Evolutionary conservation across 53 echinoderm and acorn worm genomes (phyloP).

Genomic region (Arbacia lixula): DNA sequence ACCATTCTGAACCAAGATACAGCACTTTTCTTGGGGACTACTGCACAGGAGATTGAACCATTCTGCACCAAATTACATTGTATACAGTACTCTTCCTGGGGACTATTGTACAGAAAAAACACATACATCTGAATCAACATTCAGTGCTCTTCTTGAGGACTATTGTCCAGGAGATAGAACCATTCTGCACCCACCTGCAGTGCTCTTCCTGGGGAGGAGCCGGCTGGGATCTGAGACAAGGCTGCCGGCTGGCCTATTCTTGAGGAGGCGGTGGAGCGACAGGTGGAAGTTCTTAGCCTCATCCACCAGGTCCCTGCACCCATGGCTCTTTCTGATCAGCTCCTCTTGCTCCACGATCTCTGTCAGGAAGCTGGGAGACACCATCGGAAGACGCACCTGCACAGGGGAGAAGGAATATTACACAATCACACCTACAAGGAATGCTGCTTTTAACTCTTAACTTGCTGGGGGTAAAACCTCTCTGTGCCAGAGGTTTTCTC

Average conservation of each 20-base stretch:
- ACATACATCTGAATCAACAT: no score
- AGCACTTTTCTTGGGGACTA: no score
- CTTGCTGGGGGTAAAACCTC: background rate
- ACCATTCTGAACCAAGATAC: no score
- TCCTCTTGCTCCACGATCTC: conserved; percentile 89
- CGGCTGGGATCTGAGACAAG: conserved; percentile 57
- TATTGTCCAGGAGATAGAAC: no score
- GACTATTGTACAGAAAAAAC: no score
- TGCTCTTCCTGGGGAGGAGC: conserved; percentile 81
- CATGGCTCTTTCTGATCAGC: conserved; percentile 78
- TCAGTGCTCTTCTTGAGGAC: no score
- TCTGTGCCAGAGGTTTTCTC: no score
- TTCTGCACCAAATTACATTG: no score
- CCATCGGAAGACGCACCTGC: conserved; percentile 93
- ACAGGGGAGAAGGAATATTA: background rate
- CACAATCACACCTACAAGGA: background rate
- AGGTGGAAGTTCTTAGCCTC: conserved; percentile 98
- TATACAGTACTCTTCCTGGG: no score
- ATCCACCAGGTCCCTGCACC: conserved; percentile 88
- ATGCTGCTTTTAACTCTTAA: background rate
- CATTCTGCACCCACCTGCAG: conserved; percentile 71
- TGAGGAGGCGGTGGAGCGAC: conserved; percentile 70
- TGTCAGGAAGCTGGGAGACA: conserved; percentile 77
- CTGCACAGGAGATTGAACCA: no score
- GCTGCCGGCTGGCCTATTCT: conserved; percentile 60